A percentile compares a stretch with the other conserved stretches of the same genome.
Conservation (phyloP, 2,888 invertebrate species). For the Zaprionus obscuricornis region DNA sequence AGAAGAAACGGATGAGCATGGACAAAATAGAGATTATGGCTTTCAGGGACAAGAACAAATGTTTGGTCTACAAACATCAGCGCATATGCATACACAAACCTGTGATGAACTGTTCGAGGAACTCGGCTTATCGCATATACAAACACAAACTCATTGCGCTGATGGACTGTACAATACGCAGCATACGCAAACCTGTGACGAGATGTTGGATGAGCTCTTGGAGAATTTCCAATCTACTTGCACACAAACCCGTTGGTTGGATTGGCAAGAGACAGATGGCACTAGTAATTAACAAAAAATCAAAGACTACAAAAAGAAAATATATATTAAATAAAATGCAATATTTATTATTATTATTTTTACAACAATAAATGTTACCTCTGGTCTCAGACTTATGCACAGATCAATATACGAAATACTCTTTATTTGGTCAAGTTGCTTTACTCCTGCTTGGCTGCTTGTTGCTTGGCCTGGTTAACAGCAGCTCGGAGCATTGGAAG, state of each 20-base stretch:
- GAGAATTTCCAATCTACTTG: constrained; percentile 81
- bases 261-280: constrained; percentile 48
- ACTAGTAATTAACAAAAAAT: constrained; percentile 1
- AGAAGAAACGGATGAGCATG: not conserved
- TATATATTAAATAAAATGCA: not conserved
- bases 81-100: constrained; percentile 83
- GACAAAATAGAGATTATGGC: constrained; percentile 2
- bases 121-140: constrained; percentile 86
- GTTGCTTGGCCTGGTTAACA: constrained; percentile 35
- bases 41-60: constrained; percentile 40
- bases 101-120: constrained; percentile 86
- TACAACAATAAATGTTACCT: too few species aligned
- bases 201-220: constrained; percentile 75
- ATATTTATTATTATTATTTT: too few species aligned
- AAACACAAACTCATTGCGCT: constrained; percentile 87
- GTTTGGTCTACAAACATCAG: constrained; percentile 55
- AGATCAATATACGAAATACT: constrained; percentile 10
- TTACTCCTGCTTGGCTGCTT: constrained; percentile 14
- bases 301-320: constrained; percentile 4
- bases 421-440: constrained; percentile 19
- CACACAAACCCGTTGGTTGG: constrained; percentile 82
- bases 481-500: constrained; percentile 81
- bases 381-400: constrained; percentile 16
- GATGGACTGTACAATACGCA: constrained; percentile 77
- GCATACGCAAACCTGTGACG: constrained; percentile 82